Percentiles rank a stretch among this genome's conserved stretches.
Conservation (phyloP, 2,888 invertebrate species). For the Agriopis leucophaearia region DNA sequence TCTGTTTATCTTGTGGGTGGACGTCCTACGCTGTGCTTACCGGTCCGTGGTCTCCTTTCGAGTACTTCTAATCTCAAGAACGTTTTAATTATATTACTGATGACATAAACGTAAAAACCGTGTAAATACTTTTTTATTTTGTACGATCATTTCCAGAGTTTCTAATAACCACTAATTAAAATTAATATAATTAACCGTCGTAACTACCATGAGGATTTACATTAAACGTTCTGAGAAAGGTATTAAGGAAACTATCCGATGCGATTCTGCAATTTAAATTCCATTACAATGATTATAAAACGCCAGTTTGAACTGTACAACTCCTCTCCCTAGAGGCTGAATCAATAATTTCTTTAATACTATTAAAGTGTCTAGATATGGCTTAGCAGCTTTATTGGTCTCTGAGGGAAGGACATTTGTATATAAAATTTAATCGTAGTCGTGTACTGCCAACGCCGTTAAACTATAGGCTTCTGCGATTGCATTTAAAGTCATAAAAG, state of each 20-base stretch:
- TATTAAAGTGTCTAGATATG: slow-evolving; percentile 49
- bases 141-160: neutral
- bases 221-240: slow-evolving; percentile 70
- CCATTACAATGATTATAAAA: slow-evolving; percentile 77
- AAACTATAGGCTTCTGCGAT: neutral
- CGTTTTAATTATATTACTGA: too few species aligned
- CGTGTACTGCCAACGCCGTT: neutral
- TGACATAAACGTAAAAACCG: too few species aligned
- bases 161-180: slow-evolving; percentile 37
- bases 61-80: too few species aligned
- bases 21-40: too few species aligned
- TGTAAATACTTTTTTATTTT: neutral
- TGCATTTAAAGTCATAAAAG: neutral
- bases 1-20: too few species aligned
- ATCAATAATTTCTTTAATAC: slow-evolving; percentile 59
- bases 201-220: slow-evolving; percentile 68
- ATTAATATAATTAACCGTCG: slow-evolving; percentile 75
- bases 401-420: slow-evolving; percentile 35
- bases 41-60: too few species aligned
- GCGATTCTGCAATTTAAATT: slow-evolving; percentile 76
- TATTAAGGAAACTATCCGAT: slow-evolving; percentile 73
- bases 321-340: slow-evolving; percentile 47
- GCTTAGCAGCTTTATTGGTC: slow-evolving; percentile 44
- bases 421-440: slow-evolving; percentile 30
- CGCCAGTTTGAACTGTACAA: slow-evolving; percentile 70